phyloP scores from a whole-genome alignment of 2,888 invertebrate species.

The Eudasyphora cyanicolor region DNA sequence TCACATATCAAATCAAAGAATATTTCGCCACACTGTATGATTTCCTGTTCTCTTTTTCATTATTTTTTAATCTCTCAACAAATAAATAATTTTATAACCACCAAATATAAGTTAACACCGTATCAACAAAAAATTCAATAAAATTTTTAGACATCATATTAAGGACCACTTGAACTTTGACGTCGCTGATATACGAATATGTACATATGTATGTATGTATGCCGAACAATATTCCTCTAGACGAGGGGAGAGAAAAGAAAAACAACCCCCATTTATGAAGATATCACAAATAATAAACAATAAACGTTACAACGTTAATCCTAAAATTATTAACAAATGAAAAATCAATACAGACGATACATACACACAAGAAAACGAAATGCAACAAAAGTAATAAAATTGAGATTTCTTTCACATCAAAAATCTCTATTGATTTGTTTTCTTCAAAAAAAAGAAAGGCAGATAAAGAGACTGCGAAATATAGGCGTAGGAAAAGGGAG shows the following conservation, averaged over 20 bases:
- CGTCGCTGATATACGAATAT: slow-evolving; percentile 44
- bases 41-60: not conserved
- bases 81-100: not conserved
- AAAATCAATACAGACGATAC: slow-evolving; percentile 33
- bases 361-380: not conserved
- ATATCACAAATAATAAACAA: slow-evolving; percentile 22
- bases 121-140: slow-evolving; percentile 45
- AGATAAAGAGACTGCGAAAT: slow-evolving; percentile 7
- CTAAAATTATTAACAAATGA: slow-evolving; percentile 59
- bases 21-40: no score
- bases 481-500: no score
- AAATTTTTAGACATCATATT: slow-evolving; percentile 52
- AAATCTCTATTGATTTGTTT: not conserved
- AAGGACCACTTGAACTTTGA: slow-evolving; percentile 64
- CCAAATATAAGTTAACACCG: slow-evolving; percentile 5
- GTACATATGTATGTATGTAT: no score
- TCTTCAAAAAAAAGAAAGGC: not conserved
- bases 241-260: slow-evolving; percentile 1
- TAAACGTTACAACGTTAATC: slow-evolving; percentile 60
- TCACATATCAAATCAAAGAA: not conserved
- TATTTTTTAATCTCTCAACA: not conserved
- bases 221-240: not conserved
- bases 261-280: slow-evolving; percentile 55
- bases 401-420: slow-evolving; percentile 8
- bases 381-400: slow-evolving; percentile 55